Percentiles rank a stretch among this genome's conserved stretches.
phyloP scores from a whole-genome alignment of 2,797 vertebrate species.

The Sphenodon punctatus region DNA sequence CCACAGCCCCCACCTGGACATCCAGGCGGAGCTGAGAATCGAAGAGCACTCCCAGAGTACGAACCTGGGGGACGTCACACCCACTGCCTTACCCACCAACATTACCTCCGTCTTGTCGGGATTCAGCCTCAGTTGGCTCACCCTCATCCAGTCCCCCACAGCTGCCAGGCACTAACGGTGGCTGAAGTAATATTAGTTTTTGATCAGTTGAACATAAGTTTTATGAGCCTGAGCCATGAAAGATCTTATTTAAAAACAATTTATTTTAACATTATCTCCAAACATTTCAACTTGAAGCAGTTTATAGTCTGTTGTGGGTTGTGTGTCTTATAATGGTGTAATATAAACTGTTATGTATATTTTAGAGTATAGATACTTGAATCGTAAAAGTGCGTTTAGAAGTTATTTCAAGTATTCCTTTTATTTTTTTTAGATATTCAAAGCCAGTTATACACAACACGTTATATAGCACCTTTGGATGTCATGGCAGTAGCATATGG shows the following conservation, averaged over 20 bases:
- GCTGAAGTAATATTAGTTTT: neutral
- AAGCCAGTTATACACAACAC: neutral
- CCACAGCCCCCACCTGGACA: too few species aligned
- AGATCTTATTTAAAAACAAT: neutral
- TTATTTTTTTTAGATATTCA: neutral
- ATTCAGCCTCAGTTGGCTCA: too few species aligned
- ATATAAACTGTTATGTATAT: neutral
- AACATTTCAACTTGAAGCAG: neutral
- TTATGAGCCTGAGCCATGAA: neutral
- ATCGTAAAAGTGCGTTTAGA: too few species aligned
- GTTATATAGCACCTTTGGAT: neutral
- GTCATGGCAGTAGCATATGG: neutral
- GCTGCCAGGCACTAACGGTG: too few species aligned
- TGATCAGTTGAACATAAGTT: neutral
- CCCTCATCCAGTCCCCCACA: too few species aligned
- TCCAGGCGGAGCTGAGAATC: too few species aligned
- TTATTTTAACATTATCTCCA: neutral
- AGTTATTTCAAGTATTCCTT: neutral
- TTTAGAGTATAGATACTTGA: too few species aligned
- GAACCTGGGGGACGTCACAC: too few species aligned
- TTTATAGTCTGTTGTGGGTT: neutral
- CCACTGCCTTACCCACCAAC: too few species aligned
- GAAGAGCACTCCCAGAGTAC: too few species aligned
- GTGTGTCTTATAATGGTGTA: rapidly evolving
- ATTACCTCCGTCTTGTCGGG: too few species aligned